These are phyloP conservation scores for Alentia gelatinosa DNA, from an alignment of 2,888 invertebrate species.

Conservation along the genomic window DNA sequence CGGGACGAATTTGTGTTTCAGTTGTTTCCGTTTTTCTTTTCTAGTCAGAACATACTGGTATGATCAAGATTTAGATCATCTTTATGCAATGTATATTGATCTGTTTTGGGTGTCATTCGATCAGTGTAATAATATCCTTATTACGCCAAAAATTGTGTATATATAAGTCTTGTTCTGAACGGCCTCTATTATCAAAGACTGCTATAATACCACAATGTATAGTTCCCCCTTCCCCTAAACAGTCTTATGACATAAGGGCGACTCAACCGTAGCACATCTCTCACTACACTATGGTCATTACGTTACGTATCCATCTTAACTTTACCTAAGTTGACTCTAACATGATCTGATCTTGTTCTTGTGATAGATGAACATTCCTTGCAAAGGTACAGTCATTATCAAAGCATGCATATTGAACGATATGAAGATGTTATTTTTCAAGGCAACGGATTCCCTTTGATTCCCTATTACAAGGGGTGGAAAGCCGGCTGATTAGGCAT, in stretches of 20 bases:
- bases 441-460: not conserved
- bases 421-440: not conserved
- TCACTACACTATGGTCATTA: not conserved
- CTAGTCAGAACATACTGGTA: not conserved
- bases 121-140: not conserved
- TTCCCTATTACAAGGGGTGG: not conserved
- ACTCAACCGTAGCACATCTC: not conserved
- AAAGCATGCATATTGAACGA: not conserved
- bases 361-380: constrained; percentile 42
- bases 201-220: not conserved
- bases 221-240: not conserved
- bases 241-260: not conserved
- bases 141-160: not conserved
- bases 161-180: not conserved
- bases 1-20: too few relatives aligned
- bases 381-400: not conserved
- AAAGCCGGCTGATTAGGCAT: not conserved
- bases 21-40: not conserved
- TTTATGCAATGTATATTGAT: constrained; percentile 42
- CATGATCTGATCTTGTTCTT: not conserved
- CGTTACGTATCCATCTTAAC: not conserved
- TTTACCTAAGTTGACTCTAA: not conserved
- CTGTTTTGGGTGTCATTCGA: constrained; percentile 6
- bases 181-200: not conserved
- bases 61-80: not conserved